Conservation (phyloP, 1,140 invertebrate genomes). For the Caenorhabditis brenneri region DNA sequence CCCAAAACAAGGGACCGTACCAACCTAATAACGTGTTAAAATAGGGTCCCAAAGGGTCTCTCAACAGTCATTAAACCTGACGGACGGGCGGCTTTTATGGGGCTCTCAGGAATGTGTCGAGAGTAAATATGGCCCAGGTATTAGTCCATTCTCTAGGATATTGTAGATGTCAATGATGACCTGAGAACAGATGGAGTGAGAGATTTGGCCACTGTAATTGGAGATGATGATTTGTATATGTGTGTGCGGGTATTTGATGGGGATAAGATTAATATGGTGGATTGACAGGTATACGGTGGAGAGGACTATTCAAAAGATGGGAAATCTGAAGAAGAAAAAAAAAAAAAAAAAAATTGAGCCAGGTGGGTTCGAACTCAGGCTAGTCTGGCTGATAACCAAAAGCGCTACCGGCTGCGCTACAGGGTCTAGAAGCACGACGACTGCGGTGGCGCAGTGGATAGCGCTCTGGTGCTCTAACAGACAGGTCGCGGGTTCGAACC, state of each 20-base stretch:
- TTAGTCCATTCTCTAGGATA: too few species aligned
- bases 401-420: too few species aligned
- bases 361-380: too few species aligned
- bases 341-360: too few species aligned
- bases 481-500: too few species aligned
- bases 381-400: too few species aligned
- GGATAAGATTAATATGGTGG: background rate
- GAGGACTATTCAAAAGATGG: too few species aligned
- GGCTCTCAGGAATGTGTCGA: background rate
- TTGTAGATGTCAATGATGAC: background rate
- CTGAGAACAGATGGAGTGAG: background rate
- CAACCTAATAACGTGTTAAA: conserved; percentile 14
- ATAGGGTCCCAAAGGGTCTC: background rate
- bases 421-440: too few species aligned
- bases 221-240: background rate
- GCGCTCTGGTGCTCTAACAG: too few species aligned
- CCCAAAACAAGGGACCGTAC: too few species aligned
- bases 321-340: too few species aligned
- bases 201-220: background rate
- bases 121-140: background rate
- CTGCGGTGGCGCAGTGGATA: too few species aligned
- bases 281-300: background rate
- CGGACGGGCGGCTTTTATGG: conserved; percentile 9
- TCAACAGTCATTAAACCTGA: background rate
- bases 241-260: background rate